Conservation (phyloP, 2,888 invertebrate species). For the Cephus spinipes region DNA sequence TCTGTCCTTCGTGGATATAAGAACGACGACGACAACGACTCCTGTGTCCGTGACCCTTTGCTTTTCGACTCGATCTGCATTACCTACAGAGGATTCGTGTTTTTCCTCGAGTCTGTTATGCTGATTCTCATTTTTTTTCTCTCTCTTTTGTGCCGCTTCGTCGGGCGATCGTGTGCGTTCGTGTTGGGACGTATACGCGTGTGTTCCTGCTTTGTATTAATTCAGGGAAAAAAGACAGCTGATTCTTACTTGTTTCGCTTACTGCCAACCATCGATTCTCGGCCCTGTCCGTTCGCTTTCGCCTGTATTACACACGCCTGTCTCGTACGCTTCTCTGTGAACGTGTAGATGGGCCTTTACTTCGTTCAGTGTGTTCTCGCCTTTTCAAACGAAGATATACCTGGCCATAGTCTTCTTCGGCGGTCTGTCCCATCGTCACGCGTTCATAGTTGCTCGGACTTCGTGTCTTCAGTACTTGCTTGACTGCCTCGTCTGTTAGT, state of each 20-base stretch:
- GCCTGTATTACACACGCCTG: neutral
- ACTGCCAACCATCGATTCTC: neutral
- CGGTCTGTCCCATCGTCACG: neutral
- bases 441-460: neutral
- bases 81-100: neutral
- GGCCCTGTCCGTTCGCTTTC: constrained; percentile 7
- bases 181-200: neutral
- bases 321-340: constrained; percentile 3
- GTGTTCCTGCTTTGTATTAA: neutral
- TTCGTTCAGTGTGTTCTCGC: neutral
- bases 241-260: neutral
- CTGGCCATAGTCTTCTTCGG: neutral
- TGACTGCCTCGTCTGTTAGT: neutral
- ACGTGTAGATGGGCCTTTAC: neutral
- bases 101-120: constrained; percentile 6
- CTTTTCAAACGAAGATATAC: neutral
- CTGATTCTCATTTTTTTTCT: constrained; percentile 36
- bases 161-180: neutral
- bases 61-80: neutral
- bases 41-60: neutral
- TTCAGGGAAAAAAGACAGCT: neutral
- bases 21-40: neutral
- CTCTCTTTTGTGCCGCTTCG: constrained; percentile 10
- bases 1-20: neutral
- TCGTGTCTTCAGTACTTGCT: neutral